Evolutionary conservation across 2,888 invertebrate species (phyloP), one percentile per base, ranked within the genome.

Genomic region (Ormyrus labotus): DNA sequence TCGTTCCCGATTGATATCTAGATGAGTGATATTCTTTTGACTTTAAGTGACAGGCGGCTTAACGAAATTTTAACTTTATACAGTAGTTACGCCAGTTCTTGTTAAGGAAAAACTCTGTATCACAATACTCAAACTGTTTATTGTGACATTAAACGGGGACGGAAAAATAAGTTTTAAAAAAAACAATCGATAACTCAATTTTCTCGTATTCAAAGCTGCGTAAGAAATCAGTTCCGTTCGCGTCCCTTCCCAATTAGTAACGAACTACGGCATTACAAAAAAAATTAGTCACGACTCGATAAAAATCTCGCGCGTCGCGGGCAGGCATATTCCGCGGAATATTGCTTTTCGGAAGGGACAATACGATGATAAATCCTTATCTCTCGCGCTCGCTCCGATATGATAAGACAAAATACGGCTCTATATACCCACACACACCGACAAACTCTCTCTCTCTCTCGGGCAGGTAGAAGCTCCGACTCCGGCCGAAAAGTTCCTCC

Each of bases 301-400:
- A 4, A 34, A 34, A 34, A 34, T 34, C 34, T 34, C 2, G 3
- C 34, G 34, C 34, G 48, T n/a, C 63, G 64, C 48, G 11, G 64
- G 48, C 34, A 48, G 57, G 47, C 10, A 65, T 34, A 19, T 67
- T 57, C 57, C 47, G 13, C 19, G 4, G 63, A 78, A 81, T 75
- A 81, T 74, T 73, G 58, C 76, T 82, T 75, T 82, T 78, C 71
- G 78, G 67, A 81, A 82, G 67, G 80, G 78, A 65, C 68, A 68
- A 74, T 63, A 69, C 64, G 47, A 70, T 83, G 86, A 86, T 87
- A 85, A 83, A 84, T 81, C 80, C 83, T 86, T 87, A 87, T 87
- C 87, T 83, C 82, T 80, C 70, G 79, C 84, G 87, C 87, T 87
- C 83, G 87, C 87, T 87, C 13, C 55, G 78, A 61, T 55, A 55